phyloP scores from a whole-genome alignment of 2,113 vertebrate species.

The Peromyscus californicus region DNA sequence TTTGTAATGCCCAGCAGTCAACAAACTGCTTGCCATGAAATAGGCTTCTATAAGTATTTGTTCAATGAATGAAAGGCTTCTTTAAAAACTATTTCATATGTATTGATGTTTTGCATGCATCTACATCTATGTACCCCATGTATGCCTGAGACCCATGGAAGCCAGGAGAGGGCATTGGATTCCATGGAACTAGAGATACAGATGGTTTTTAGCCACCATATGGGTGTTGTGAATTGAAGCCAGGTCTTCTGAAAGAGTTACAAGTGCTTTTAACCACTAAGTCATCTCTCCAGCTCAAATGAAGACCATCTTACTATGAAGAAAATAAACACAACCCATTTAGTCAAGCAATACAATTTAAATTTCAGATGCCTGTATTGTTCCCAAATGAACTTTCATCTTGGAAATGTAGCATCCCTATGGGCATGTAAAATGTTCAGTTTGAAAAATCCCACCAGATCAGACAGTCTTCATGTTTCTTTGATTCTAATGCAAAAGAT shows the following conservation, averaged over 20 bases:
- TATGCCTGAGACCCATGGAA: background rate
- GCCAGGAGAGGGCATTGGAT: background rate
- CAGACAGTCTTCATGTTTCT: background rate
- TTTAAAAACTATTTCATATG: background rate
- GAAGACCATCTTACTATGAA: background rate
- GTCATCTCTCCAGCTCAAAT: background rate
- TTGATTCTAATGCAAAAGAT: background rate
- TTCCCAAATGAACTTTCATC: slow-evolving; percentile 2
- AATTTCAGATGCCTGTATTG: background rate
- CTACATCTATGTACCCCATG: background rate
- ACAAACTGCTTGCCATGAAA: background rate
- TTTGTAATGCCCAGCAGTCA: background rate
- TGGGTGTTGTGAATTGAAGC: background rate
- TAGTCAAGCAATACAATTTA: background rate
- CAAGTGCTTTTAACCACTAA: background rate
- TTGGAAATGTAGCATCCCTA: background rate
- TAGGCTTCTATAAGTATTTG: background rate
- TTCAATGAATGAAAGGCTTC: background rate
- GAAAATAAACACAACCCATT: background rate
- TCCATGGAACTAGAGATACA: background rate
- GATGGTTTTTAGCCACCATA: background rate
- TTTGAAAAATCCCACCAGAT: background rate
- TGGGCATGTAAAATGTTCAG: background rate
- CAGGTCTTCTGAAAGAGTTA: background rate
- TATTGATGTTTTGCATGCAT: background rate